Evolutionary conservation across 1,140 invertebrate species (phyloP).

Genomic region (Drosophila tropicalis): DNA sequence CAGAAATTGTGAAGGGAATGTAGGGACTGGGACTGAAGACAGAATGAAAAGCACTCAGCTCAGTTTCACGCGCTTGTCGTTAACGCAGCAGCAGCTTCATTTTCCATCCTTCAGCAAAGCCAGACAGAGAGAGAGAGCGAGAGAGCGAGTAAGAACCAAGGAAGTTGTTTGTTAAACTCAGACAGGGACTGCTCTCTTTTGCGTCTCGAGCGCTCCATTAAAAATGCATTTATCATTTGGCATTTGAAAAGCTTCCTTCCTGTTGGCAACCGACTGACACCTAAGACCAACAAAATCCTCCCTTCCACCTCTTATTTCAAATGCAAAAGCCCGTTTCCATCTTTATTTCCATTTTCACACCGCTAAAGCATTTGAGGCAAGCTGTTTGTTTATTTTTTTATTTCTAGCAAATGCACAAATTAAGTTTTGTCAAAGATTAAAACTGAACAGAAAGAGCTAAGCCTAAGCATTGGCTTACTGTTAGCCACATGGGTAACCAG

Average conservation of each 20-base stretch:
- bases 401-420: constrained; percentile 4
- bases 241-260: constrained; percentile 78
- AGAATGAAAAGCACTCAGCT: constrained; percentile 12
- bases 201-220: constrained; percentile 64
- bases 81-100: constrained; percentile 36
- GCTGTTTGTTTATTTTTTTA: neutral
- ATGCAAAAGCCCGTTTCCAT: neutral
- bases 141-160: constrained; percentile 24
- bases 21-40: too few species aligned
- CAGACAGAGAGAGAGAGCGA: too few species aligned
- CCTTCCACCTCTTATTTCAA: constrained; percentile 12
- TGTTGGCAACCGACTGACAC: constrained; percentile 57
- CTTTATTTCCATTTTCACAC: neutral
- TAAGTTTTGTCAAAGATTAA: constrained; percentile 46
- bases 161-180: constrained; percentile 62
- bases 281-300: constrained; percentile 39
- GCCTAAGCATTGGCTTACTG: too few species aligned
- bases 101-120: constrained; percentile 33
- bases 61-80: constrained; percentile 44
- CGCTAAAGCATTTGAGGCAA: neutral
- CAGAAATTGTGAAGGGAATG: too few species aligned
- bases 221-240: constrained; percentile 80
- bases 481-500: too few species aligned
- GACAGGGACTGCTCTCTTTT: constrained; percentile 25
- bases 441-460: constrained; percentile 19